Percentiles rank a stretch among this genome's conserved stretches.
These are phyloP conservation scores for Cephus rjabovi DNA, from an alignment of 2,888 invertebrate species.

Conservation along the genomic window DNA sequence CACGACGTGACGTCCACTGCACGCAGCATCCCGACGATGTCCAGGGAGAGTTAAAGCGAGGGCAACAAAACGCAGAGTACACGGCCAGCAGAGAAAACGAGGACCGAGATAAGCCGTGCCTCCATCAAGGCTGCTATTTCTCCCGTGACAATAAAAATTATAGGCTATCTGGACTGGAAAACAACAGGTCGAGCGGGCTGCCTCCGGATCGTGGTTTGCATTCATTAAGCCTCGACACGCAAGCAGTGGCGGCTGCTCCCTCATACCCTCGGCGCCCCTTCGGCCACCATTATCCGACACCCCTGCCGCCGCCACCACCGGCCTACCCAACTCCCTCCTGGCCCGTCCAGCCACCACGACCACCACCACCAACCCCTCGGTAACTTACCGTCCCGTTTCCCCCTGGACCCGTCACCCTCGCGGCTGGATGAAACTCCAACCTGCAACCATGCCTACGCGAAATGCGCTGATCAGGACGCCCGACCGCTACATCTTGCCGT, in stretches of 20 bases:
- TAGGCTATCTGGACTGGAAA: constrained; percentile 73
- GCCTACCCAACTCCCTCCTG: constrained; percentile 33
- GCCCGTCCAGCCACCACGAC: background rate
- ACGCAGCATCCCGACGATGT: constrained; percentile 1
- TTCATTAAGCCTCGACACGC: constrained; percentile 71
- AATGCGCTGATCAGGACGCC: constrained; percentile 12
- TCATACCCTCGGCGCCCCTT: constrained; percentile 21
- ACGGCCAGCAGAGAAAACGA: constrained; percentile 59
- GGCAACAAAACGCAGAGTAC: constrained; percentile 61
- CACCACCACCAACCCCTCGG: constrained; percentile 23
- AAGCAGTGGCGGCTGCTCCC: constrained; percentile 63
- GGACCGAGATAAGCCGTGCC: constrained; percentile 62
- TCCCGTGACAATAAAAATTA: constrained; percentile 74
- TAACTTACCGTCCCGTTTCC: constrained; percentile 36
- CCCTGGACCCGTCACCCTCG: constrained; percentile 27
- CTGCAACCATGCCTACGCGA: constrained; percentile 9
- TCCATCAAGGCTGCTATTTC: constrained; percentile 71
- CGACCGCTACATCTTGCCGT: constrained; percentile 35
- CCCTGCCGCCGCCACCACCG: constrained; percentile 31
- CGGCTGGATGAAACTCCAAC: background rate
- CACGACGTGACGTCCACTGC: background rate
- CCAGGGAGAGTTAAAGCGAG: constrained; percentile 43
- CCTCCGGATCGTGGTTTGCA: constrained; percentile 71
- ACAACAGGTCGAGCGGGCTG: constrained; percentile 70
- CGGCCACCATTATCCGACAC: constrained; percentile 16